phyloP scores from a whole-genome alignment of 2,797 vertebrate genomes.

The Sebastiscus tertius region DNA sequence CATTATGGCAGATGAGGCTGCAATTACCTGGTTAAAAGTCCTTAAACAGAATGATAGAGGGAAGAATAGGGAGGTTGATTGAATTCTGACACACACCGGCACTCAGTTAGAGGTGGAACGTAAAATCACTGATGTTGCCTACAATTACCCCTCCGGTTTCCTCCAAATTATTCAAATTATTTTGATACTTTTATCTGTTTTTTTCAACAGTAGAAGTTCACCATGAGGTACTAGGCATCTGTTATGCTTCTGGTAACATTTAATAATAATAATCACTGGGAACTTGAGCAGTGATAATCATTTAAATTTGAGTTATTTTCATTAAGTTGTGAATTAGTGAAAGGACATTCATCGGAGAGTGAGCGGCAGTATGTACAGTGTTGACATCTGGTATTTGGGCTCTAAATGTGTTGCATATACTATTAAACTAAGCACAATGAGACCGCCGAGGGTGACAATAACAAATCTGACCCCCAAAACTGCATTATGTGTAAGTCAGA shows the following conservation, averaged over 20 bases:
- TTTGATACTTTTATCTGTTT: neutral
- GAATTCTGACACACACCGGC: conserved; percentile 54
- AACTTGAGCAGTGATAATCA: neutral
- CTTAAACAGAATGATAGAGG: conserved; percentile 42
- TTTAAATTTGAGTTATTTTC: neutral
- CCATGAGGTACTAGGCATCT: neutral
- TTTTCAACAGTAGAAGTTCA: conserved; percentile 10
- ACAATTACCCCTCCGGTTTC: conserved; percentile 28
- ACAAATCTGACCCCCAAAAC: neutral
- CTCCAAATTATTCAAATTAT: conserved; percentile 31
- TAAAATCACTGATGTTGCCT: conserved; percentile 49
- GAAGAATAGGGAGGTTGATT: conserved; percentile 56
- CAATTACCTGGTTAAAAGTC: conserved; percentile 64
- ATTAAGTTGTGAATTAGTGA: neutral
- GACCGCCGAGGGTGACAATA: neutral
- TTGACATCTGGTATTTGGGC: neutral
- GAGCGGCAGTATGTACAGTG: neutral
- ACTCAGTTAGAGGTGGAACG: conserved; percentile 29
- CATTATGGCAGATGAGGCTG: conserved; percentile 45
- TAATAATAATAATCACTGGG: neutral
- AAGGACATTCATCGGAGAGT: neutral
- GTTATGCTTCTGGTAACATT: neutral
- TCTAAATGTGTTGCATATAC: neutral
- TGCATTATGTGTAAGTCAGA: neutral
- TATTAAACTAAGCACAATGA: neutral